Evolutionary conservation across 2,888 invertebrate genomes (phyloP).

Genomic region (Nomada goodeniana): DNA sequence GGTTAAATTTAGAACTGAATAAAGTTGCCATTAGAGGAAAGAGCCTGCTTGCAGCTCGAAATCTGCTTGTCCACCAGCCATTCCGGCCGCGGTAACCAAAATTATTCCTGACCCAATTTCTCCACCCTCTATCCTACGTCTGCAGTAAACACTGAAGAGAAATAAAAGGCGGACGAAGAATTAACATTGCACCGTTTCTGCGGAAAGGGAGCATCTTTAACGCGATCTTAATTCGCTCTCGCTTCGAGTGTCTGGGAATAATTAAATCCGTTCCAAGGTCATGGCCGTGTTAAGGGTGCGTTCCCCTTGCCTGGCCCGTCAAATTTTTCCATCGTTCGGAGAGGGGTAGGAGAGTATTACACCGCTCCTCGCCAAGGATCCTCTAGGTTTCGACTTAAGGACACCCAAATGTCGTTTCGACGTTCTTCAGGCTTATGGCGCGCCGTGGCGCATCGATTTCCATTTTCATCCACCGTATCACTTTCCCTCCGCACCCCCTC

Average conservation of each 20-base stretch:
- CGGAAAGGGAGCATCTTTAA: not conserved
- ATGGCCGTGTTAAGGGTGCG: slow-evolving; percentile 11
- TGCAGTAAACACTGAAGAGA: not conserved
- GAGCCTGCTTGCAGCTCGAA: not conserved
- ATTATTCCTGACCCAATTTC: slow-evolving; percentile 17
- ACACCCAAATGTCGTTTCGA: slow-evolving; percentile 52
- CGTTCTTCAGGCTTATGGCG: slow-evolving; percentile 30
- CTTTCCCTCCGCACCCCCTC: slow-evolving; percentile 12
- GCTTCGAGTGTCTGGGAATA: slow-evolving; percentile 13
- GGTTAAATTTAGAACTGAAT: slow-evolving; percentile 3
- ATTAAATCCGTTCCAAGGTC: slow-evolving; percentile 37
- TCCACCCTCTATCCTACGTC: no score
- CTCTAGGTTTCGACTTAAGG: slow-evolving; percentile 63
- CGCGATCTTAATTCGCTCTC: slow-evolving; percentile 29
- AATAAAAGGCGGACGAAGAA: not conserved
- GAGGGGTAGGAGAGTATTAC: not conserved
- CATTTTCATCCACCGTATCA: slow-evolving; percentile 70
- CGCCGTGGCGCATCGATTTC: slow-evolving; percentile 78
- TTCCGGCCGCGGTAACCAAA: not conserved
- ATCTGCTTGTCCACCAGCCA: not conserved
- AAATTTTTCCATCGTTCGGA: slow-evolving; percentile 14
- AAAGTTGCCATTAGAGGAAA: not conserved
- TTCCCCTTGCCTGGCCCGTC: not conserved
- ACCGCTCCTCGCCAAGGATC: slow-evolving; percentile 37
- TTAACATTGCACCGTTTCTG: not conserved